phyloP scores from a whole-genome alignment of 2,113 vertebrate genomes.

The Corythornis cristatus region DNA sequence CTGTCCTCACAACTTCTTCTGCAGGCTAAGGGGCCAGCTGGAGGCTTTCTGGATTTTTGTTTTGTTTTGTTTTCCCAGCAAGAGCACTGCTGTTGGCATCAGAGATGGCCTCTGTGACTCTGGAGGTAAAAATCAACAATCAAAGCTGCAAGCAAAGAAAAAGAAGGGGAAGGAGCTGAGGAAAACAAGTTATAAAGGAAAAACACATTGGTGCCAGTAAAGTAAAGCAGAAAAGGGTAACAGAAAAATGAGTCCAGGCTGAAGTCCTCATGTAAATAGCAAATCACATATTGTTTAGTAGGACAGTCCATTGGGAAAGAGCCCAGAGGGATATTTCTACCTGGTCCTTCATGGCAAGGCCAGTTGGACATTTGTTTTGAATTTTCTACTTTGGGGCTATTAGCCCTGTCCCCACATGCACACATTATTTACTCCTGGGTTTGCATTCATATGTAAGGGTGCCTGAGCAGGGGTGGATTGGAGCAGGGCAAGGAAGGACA shows the following conservation, averaged over 20 bases:
- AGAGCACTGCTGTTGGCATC: conserved; percentile 42
- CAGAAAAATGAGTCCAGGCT: conserved; percentile 22
- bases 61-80: conserved; percentile 32
- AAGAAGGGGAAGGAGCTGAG: conserved; percentile 64
- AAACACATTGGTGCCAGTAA: background rate
- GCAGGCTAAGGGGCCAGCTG: conserved; percentile 42
- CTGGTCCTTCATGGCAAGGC: background rate
- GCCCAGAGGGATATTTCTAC: conserved; percentile 24
- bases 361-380: background rate
- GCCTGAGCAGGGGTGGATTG: background rate
- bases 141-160: conserved; percentile 64
- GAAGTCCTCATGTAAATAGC: conserved; percentile 41
- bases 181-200: conserved; percentile 38
- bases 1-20: conserved; percentile 53
- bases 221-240: conserved; percentile 21
- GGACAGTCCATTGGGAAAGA: conserved; percentile 18
- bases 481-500: background rate
- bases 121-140: conserved; percentile 70
- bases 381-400: background rate
- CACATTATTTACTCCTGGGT: background rate
- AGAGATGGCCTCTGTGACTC: conserved; percentile 65
- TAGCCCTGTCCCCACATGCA: background rate
- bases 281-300: background rate
- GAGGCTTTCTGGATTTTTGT: conserved; percentile 12
- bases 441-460: background rate